Base-by-base conservation (phyloP, 2,888 invertebrate genomes). In the Actias luna region DNA sequence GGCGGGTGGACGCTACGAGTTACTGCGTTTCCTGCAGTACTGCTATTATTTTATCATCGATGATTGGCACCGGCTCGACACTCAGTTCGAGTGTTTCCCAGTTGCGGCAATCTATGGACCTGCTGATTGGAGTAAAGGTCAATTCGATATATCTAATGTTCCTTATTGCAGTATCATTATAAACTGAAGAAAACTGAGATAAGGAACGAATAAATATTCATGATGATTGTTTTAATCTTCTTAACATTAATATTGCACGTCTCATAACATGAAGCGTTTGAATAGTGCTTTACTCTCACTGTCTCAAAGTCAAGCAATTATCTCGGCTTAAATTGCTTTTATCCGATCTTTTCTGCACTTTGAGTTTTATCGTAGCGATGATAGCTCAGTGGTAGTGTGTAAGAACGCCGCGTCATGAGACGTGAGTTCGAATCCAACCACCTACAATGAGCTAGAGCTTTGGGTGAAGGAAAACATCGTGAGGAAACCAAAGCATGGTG, bases 21-120 rank as follows among this genome's bases (percentile, higher is more conserved):
- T 89, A 89, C 87, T 87, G 81, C 87, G 87, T 76, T 92, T 92
- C 92, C 92, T 92, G 92, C 82, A 72, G 76, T 78, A 76, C 78
- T 82, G 78, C 86, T 84, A 92, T 92, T 92, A 92, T 89, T 87
- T 90, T 89, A 92, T 92, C 91, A 91, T 83, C 82, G 87, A 91
- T 92, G 92, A 92, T 92, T 92, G 92, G 88, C 88, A 88, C 25
- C 80, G 73, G 77, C 76, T 65, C 70, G 77, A 68, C 79, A 78
- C 76, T 76, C 66, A 68, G 68, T 73, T 80, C 73, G 72, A 79
- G 64, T 58, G 58, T 25, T 58, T 39, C 33, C 29, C 59, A 59
- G 59, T 33, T 18, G 39, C 55, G 29, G 29, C 55, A 55, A 55
- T 55, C 55, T 55, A 55, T 29, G 29, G 29, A 55, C 55, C 55